A percentile compares a stretch with the other conserved stretches of the same genome.
These are phyloP conservation scores for Sinocyclocheilus grahami DNA, from an alignment of 2,113 vertebrate genomes.

Conservation along the genomic window DNA sequence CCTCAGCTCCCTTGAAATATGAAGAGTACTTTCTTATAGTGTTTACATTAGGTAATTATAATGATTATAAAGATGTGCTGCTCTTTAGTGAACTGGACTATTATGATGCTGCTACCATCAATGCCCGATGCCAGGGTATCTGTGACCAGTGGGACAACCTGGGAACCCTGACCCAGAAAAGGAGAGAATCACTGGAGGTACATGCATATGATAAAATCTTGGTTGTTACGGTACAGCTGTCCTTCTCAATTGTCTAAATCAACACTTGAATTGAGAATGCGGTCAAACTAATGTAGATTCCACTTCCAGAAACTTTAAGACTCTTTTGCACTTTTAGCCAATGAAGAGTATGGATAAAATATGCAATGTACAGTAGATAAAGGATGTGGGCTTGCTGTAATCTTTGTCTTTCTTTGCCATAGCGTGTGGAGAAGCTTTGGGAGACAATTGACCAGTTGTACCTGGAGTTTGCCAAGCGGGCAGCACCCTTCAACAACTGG, in stretches of 20 bases:
- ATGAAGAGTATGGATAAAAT: not conserved
- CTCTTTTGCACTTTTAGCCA: not conserved
- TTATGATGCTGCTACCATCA: constrained; percentile 82
- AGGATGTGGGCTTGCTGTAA: not conserved
- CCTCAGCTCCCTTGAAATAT: not conserved
- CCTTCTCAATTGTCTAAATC: not conserved
- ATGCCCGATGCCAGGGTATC: constrained; percentile 87
- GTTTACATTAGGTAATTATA: not conserved
- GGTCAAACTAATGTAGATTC: not conserved
- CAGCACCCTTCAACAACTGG: constrained; percentile 88
- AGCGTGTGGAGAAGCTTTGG: constrained; percentile 86
- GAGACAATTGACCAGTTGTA: constrained; percentile 87
- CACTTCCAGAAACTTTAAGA: not conserved
- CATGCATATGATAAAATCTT: not conserved
- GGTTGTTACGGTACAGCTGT: not conserved
- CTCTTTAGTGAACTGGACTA: constrained; percentile 86
- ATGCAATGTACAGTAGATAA: not conserved
- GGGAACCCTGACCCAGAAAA: constrained; percentile 90
- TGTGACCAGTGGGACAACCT: constrained; percentile 94
- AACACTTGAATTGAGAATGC: not conserved
- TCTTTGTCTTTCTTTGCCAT: not conserved
- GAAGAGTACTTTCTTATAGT: not conserved
- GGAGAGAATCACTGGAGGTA: constrained; percentile 86
- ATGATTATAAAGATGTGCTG: not conserved
- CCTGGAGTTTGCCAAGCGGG: constrained; percentile 85